Evolutionary conservation across 2,113 vertebrate species (phyloP).

Genomic region (Steatornis caripensis): DNA sequence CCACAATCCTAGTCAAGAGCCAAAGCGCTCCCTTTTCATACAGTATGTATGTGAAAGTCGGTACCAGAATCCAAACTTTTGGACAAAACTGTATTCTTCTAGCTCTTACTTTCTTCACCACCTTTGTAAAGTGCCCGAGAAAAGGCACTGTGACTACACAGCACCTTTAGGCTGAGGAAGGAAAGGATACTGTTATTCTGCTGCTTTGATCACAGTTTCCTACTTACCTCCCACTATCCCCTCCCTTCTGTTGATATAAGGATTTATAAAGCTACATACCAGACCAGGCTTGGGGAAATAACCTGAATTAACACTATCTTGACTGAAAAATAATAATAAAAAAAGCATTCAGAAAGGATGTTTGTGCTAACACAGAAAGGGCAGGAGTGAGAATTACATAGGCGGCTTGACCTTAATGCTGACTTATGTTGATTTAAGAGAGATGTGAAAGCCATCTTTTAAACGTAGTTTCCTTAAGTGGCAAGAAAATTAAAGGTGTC

Average conservation of each 20-base stretch:
- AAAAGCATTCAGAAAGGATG: background rate
- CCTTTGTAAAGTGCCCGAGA: background rate
- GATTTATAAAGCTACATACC: background rate
- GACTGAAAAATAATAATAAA: background rate
- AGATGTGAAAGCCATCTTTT: background rate
- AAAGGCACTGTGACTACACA: no score
- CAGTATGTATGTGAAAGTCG: background rate
- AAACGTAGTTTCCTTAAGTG: background rate
- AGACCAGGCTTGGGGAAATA: background rate
- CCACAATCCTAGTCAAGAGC: background rate
- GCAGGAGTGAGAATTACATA: background rate
- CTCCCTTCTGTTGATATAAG: background rate
- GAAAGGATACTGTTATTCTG: background rate
- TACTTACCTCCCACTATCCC: background rate
- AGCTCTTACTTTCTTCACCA: background rate
- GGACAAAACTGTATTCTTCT: background rate
- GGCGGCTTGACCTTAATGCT: background rate
- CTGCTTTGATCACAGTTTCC: background rate
- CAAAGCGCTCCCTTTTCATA: background rate
- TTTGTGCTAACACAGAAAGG: background rate
- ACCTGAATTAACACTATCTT: background rate
- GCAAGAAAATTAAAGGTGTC: background rate
- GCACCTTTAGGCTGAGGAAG: background rate
- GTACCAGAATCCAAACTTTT: background rate
- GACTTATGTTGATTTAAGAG: background rate